These are phyloP conservation scores for Matsumyia berberina DNA, from an alignment of 2,888 invertebrate genomes.

Conservation along the genomic window DNA sequence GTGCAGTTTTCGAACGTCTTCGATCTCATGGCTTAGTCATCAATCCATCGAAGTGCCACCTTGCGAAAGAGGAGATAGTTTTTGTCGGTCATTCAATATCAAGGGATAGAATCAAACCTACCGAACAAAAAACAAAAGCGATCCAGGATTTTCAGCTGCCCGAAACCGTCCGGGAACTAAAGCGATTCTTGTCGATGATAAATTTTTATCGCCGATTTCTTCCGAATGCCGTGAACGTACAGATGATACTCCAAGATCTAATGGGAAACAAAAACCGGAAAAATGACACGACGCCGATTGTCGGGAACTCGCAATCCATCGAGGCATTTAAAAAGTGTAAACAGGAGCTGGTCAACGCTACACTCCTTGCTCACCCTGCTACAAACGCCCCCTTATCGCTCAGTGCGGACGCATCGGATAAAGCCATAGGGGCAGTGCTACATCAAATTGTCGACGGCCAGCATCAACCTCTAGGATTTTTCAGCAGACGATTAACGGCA, in stretches of 20 bases:
- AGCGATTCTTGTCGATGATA: constrained; percentile 74
- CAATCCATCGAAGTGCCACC: not conserved
- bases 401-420: too few species aligned
- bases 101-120: too few species aligned
- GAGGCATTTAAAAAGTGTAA: not conserved
- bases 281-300: not conserved
- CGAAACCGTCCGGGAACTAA: constrained; percentile 53
- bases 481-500: too few species aligned
- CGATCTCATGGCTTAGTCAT: not conserved
- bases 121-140: not conserved
- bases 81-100: not conserved
- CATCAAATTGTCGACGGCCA: too few species aligned
- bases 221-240: constrained; percentile 38
- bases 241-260: constrained; percentile 42
- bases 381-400: not conserved
- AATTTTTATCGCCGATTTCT: constrained; percentile 75
- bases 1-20: not conserved
- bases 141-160: too few species aligned
- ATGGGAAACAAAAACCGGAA: constrained; percentile 51
- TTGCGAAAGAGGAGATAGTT: not conserved
- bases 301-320: not conserved
- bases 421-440: too few species aligned
- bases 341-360: not conserved
- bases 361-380: constrained; percentile 17
- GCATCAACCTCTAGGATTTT: too few species aligned